Conservation (phyloP, 2,113 vertebrate genomes). For the Pristiophorus japonicus region DNA sequence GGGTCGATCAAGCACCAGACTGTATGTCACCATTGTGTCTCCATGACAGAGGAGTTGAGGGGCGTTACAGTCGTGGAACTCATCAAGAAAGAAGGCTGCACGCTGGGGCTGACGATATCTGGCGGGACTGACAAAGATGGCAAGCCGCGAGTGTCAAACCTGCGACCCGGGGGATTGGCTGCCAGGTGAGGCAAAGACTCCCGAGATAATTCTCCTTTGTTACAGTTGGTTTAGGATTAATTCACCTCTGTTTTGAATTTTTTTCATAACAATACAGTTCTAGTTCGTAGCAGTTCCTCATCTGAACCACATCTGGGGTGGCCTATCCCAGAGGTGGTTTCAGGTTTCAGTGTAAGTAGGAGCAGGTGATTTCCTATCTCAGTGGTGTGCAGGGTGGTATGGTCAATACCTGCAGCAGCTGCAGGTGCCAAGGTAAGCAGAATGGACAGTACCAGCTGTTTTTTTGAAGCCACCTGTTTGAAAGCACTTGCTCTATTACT, state of each 20-base stretch:
- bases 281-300: neutral
- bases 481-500: too few relatives aligned
- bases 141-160: slow-evolving; percentile 88
- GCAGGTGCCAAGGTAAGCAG: neutral
- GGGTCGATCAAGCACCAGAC: neutral
- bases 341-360: neutral
- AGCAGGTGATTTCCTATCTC: neutral
- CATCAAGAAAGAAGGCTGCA: slow-evolving; percentile 90
- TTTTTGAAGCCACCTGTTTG: too few relatives aligned
- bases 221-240: neutral
- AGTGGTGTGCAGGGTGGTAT: neutral
- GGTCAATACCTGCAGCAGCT: neutral
- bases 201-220: neutral
- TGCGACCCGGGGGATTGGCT: slow-evolving; percentile 85
- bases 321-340: neutral
- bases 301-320: neutral
- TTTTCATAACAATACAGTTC: neutral
- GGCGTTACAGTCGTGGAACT: slow-evolving; percentile 90
- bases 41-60: slow-evolving; percentile 76
- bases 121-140: slow-evolving; percentile 95
- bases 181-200: slow-evolving; percentile 71
- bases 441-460: neutral
- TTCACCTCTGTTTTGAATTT: neutral
- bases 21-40: neutral
- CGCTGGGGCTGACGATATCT: slow-evolving; percentile 88